These are phyloP conservation scores for Drosophila nebulosa DNA, from an alignment of 1,140 invertebrate genomes.

Conservation along the genomic window DNA sequence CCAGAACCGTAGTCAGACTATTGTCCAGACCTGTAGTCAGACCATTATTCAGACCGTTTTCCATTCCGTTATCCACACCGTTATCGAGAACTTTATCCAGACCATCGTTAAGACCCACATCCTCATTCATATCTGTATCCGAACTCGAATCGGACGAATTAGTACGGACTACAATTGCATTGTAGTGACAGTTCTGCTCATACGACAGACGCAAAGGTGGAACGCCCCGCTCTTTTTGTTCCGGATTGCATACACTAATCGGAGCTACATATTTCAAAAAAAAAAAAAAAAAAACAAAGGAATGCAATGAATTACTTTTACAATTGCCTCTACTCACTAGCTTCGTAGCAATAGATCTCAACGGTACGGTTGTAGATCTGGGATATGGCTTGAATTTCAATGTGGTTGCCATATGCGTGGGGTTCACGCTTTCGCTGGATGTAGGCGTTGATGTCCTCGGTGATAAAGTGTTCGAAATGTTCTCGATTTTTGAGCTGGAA, in stretches of 20 bases:
- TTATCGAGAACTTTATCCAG: no score
- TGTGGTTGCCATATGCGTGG: constrained; percentile 94
- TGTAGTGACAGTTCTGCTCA: constrained; percentile 94
- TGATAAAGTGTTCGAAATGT: constrained; percentile 95
- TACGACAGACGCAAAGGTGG: constrained; percentile 94
- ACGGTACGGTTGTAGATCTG: constrained; percentile 96
- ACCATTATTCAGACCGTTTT: no score
- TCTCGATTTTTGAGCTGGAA: constrained; percentile 88
- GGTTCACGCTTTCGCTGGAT: constrained; percentile 89
- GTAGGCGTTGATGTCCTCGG: constrained; percentile 94
- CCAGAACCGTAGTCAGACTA: no score
- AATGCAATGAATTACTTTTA: no score
- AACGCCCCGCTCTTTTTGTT: constrained; percentile 87
- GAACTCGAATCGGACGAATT: constrained; percentile 93
- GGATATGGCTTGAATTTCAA: constrained; percentile 96
- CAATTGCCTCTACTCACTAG: constrained; percentile 83
- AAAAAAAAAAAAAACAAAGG: background rate
- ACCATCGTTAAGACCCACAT: no score
- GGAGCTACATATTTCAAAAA: constrained; percentile 87
- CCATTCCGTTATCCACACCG: no score
- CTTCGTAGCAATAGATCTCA: constrained; percentile 94
- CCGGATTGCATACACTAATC: constrained; percentile 94
- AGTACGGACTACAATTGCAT: constrained; percentile 93
- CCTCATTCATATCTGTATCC: constrained; percentile 91
- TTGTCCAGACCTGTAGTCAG: no score